A percentile compares a stretch with the other conserved stretches of the same genome.
Conservation (phyloP, 2,113 vertebrate genomes). For the Meleagris gallopavo region DNA sequence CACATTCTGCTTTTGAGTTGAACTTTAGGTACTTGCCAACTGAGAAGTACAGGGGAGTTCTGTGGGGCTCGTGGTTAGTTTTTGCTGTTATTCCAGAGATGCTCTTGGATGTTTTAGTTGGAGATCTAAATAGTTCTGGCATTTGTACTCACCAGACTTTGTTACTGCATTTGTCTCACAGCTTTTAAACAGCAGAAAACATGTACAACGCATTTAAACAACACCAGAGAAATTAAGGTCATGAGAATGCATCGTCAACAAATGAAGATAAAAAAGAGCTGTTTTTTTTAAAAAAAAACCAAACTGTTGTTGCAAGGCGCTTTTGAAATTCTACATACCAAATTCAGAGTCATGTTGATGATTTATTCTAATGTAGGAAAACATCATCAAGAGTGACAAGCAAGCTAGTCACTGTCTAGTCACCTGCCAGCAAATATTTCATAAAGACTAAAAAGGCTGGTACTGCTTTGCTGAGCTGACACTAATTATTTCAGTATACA, state of each 20-base stretch:
- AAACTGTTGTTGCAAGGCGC: background rate
- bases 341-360: constrained; percentile 11
- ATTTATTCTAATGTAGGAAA: constrained; percentile 34
- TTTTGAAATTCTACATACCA: constrained; percentile 16
- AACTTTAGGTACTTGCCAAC: background rate
- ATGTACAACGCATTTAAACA: constrained; percentile 74
- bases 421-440: constrained; percentile 56
- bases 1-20: background rate
- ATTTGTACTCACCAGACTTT: constrained; percentile 73
- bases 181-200: constrained; percentile 77
- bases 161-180: constrained; percentile 77
- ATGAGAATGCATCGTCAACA: constrained; percentile 57
- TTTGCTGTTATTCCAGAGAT: background rate
- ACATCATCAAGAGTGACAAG: constrained; percentile 42
- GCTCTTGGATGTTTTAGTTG: constrained; percentile 39
- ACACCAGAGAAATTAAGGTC: constrained; percentile 72
- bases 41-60: background rate
- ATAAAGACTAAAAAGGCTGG: constrained; percentile 49
- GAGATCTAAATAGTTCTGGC: constrained; percentile 69
- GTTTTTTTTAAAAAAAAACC: constrained; percentile 12
- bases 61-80: accelerated
- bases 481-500: constrained; percentile 74
- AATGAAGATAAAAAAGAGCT: constrained; percentile 63
- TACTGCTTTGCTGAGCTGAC: constrained; percentile 65
- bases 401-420: constrained; percentile 56